Evolutionary conservation across 2,797 vertebrate species (phyloP).

Genomic region (Octomys mimax): DNA sequence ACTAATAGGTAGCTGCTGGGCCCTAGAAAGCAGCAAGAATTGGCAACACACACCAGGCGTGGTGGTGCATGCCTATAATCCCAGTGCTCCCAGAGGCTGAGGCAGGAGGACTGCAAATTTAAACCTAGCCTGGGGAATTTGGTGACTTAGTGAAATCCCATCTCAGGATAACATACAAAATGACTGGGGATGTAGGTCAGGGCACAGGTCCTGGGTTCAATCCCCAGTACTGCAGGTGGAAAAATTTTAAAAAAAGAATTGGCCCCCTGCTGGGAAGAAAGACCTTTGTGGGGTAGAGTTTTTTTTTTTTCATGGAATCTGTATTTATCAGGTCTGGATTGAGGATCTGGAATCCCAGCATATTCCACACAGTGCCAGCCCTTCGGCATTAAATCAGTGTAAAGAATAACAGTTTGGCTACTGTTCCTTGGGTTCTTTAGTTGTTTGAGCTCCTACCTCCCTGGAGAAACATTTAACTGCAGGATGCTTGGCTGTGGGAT

Average conservation of each 20-base stretch:
- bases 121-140: neutral
- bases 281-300: neutral
- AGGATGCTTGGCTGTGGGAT: neutral
- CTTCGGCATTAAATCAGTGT: neutral
- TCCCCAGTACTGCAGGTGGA: neutral
- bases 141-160: neutral
- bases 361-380: neutral
- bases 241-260: neutral
- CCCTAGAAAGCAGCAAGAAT: neutral
- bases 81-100: neutral
- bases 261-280: neutral
- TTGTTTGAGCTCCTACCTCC: neutral
- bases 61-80: neutral
- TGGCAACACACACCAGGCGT: neutral
- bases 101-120: neutral
- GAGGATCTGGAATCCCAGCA: neutral
- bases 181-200: neutral
- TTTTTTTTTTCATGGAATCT: neutral
- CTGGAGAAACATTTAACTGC: neutral
- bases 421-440: neutral
- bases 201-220: neutral
- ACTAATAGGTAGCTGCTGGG: neutral
- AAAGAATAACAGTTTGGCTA: neutral
- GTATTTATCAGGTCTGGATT: neutral
- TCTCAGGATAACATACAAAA: neutral